Conservation (phyloP, 2,113 vertebrate species). For the Chauna torquata region DNA sequence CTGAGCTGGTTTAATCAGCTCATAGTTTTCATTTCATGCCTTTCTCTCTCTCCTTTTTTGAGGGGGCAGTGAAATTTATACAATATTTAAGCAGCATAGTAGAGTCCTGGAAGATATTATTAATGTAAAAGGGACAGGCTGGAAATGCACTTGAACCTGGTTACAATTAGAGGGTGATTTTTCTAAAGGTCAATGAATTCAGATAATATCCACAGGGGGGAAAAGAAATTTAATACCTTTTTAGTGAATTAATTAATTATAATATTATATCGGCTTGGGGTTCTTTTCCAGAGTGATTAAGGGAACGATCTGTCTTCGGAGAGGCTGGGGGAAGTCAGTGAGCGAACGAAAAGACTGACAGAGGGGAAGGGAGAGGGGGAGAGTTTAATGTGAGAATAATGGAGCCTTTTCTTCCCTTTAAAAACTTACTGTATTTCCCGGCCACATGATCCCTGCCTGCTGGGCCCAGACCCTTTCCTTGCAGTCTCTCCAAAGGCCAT, state of each 20-base stretch:
- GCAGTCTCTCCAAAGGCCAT: not conserved
- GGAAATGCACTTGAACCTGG: conserved; percentile 90
- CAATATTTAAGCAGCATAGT: conserved; percentile 84
- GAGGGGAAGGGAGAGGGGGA: conserved; percentile 47
- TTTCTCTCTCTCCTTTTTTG: conserved; percentile 61
- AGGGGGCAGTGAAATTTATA: conserved; percentile 83
- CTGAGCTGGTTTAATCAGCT: conserved; percentile 63
- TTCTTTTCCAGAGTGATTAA: conserved; percentile 99
- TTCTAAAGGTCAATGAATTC: conserved; percentile 99
- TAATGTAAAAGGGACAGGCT: conserved; percentile 90
- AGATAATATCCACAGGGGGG: conserved; percentile 97
- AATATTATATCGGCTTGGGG: conserved; percentile 98
- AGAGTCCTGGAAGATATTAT: conserved; percentile 83
- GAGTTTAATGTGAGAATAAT: conserved; percentile 67
- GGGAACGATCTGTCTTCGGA: conserved; percentile 88
- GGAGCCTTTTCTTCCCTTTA: conserved; percentile 62
- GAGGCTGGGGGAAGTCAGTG: conserved; percentile 60
- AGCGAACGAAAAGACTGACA: conserved; percentile 58
- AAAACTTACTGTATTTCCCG: conserved; percentile 56
- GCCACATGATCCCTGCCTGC: not conserved
- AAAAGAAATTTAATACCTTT: conserved; percentile 98
- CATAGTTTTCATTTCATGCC: conserved; percentile 63
- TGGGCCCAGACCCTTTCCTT: not conserved
- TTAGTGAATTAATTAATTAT: conserved; percentile 99
- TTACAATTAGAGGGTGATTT: conserved; percentile 98